These are phyloP conservation scores for Garra rufa DNA, from an alignment of 2,113 vertebrate species.

Conservation along the genomic window DNA sequence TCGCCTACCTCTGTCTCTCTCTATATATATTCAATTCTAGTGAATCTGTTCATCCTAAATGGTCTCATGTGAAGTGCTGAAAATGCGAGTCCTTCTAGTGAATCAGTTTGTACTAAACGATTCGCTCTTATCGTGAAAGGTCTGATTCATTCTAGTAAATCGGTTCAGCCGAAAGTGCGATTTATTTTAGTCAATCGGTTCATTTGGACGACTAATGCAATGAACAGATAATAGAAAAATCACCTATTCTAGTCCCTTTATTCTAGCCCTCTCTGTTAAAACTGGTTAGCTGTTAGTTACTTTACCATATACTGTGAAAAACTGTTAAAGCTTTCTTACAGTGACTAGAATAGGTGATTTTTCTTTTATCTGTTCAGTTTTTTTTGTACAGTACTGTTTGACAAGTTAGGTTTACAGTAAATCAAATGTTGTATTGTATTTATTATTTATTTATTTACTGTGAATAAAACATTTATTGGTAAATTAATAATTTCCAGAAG, in stretches of 20 bases:
- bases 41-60: neutral
- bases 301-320: too few relatives aligned
- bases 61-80: neutral
- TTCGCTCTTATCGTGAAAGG: neutral
- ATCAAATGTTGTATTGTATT: too few relatives aligned
- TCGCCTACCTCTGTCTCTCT: neutral
- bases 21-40: neutral
- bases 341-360: too few relatives aligned
- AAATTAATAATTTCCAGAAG: too few relatives aligned
- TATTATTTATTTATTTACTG: too few relatives aligned
- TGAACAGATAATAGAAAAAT: neutral
- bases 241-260: neutral
- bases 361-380: too few relatives aligned
- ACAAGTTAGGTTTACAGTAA: neutral
- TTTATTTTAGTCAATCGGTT: neutral
- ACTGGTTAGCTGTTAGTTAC: too few relatives aligned
- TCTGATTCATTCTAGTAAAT: neutral
- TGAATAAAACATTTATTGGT: too few relatives aligned
- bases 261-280: too few relatives aligned
- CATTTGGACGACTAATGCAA: neutral
- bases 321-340: too few relatives aligned
- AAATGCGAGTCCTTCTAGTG: neutral
- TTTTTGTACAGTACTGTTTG: too few relatives aligned
- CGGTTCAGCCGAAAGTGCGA: neutral
- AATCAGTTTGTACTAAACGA: neutral